Conservation (phyloP, 2,797 vertebrate species). For the Tapera naevia region DNA sequence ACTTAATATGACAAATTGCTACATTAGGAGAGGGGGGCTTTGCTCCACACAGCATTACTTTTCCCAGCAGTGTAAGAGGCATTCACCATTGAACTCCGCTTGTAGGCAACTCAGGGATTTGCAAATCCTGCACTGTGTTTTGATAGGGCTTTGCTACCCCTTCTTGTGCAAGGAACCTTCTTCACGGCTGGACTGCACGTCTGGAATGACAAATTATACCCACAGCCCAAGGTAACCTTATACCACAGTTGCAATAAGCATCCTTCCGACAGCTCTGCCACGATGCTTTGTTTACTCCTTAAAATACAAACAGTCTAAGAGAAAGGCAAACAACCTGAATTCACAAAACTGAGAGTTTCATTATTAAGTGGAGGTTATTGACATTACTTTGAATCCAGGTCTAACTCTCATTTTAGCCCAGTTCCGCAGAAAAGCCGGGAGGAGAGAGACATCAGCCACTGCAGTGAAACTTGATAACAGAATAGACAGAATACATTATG, state of each 20-base stretch:
- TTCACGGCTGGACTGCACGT: accelerated
- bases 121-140: background rate
- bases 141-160: background rate
- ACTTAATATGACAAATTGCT: constrained; percentile 90
- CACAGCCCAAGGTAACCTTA: accelerated
- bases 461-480: accelerated
- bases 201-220: accelerated
- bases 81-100: accelerated
- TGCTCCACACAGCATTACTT: background rate
- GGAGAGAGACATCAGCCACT: background rate
- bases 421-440: background rate
- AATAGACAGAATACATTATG: background rate
- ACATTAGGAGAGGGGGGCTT: constrained; percentile 63
- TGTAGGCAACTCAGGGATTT: background rate
- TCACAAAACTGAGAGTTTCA: background rate
- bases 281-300: accelerated
- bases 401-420: background rate
- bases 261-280: background rate
- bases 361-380: accelerated
- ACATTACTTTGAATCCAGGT: background rate
- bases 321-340: background rate
- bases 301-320: background rate
- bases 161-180: accelerated
- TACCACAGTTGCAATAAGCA: accelerated
- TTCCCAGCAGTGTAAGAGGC: background rate